phyloP scores from a whole-genome alignment of 2,113 vertebrate genomes.

The Probosciger aterrimus region DNA sequence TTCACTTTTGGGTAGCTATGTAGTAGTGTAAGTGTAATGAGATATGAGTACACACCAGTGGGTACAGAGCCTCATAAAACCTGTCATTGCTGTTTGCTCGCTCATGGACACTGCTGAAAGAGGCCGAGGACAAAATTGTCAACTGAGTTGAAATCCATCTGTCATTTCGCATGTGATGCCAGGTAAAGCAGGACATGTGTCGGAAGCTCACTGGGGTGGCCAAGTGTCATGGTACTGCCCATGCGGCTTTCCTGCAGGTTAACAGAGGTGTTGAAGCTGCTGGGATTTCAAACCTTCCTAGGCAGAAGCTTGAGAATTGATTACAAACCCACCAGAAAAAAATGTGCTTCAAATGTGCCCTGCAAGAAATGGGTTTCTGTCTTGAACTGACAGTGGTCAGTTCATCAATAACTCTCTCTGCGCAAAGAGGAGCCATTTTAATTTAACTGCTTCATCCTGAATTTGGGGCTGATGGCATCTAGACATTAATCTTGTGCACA shows the following conservation, averaged over 20 bases:
- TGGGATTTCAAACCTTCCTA: background rate
- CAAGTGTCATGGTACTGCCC: background rate
- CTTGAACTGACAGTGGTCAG: background rate
- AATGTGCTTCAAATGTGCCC: background rate
- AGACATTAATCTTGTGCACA: background rate
- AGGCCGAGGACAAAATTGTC: background rate
- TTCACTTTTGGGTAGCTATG: background rate
- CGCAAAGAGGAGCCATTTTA: background rate
- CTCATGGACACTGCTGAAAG: background rate
- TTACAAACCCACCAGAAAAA: background rate
- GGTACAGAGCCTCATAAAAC: background rate
- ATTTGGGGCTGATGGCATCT: background rate
- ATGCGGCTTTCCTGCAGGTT: background rate
- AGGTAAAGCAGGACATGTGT: background rate
- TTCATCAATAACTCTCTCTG: background rate
- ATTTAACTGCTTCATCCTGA: background rate
- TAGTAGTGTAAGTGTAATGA: background rate
- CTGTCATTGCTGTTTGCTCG: background rate
- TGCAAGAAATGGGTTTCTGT: background rate
- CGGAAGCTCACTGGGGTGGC: background rate
- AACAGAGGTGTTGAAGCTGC: background rate
- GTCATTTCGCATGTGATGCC: background rate
- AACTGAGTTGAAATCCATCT: background rate
- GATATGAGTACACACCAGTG: fast-evolving
- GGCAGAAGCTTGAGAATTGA: background rate